A percentile compares a stretch with the other conserved stretches of the same genome.
phyloP scores from a whole-genome alignment of 2,888 invertebrate genomes.

The Melinopterus prodromus region DNA sequence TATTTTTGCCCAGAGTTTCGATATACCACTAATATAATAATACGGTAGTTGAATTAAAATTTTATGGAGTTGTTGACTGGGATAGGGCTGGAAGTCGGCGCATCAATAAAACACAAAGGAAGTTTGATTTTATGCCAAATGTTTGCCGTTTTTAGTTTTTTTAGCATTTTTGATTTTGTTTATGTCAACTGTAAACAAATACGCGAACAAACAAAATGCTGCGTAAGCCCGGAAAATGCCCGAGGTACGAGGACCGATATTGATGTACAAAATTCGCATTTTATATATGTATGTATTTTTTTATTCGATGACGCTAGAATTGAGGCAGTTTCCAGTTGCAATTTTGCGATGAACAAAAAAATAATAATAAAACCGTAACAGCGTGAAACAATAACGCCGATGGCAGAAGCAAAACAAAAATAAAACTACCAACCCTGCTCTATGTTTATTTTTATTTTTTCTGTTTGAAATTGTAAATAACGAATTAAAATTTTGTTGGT shows the following conservation, averaged over 20 bases:
- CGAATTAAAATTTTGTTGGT: conserved; percentile 45
- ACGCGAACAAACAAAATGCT: conserved; percentile 13
- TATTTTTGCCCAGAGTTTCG: too few species aligned
- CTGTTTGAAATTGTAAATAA: conserved; percentile 26
- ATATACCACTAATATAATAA: too few species aligned
- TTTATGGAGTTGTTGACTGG: too few species aligned
- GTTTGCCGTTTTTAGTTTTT: not conserved
- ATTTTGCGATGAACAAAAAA: not conserved
- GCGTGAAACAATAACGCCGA: not conserved
- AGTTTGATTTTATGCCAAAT: not conserved
- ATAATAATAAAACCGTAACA: not conserved
- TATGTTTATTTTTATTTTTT: conserved; percentile 23
- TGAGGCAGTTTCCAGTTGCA: not conserved
- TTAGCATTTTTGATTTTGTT: conserved; percentile 12
- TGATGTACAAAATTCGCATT: conserved; percentile 21
- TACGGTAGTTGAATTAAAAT: too few species aligned
- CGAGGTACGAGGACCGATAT: not conserved
- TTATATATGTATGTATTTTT: conserved; percentile 18
- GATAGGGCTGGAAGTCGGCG: not conserved
- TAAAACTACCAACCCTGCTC: conserved; percentile 52
- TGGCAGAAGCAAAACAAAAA: conserved; percentile 27
- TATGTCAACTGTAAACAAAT: conserved; percentile 13
- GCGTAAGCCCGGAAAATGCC: not conserved
- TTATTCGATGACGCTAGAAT: conserved; percentile 7
- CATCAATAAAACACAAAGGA: not conserved